Percentiles rank a stretch among this genome's conserved stretches.
phyloP scores from a whole-genome alignment of 2,797 vertebrate genomes.

The Delichon dasypus region DNA sequence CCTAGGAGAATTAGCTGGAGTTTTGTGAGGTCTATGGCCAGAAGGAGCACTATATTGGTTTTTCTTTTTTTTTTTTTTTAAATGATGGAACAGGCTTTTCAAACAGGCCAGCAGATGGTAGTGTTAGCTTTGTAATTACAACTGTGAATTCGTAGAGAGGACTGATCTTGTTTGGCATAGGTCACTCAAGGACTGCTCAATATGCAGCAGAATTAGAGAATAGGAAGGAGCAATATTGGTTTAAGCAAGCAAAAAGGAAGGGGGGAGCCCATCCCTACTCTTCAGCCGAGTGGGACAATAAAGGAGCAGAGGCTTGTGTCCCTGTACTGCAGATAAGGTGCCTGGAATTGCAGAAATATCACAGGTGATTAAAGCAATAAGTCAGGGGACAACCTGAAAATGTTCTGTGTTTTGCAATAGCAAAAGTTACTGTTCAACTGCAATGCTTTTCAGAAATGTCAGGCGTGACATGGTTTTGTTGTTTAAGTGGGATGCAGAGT shows the following conservation, averaged over 20 bases:
- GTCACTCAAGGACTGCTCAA: constrained; percentile 64
- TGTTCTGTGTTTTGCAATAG: not conserved
- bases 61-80: not conserved
- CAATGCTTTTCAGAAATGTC: not conserved
- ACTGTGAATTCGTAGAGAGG: not conserved
- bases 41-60: fast-evolving
- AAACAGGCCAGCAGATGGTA: constrained; percentile 74
- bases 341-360: not conserved
- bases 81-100: not conserved
- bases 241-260: not conserved
- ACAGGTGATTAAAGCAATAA: not conserved
- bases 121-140: constrained; percentile 66
- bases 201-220: not conserved
- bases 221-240: not conserved
- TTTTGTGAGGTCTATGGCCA: not conserved
- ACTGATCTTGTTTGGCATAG: constrained; percentile 28
- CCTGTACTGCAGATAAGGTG: not conserved
- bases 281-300: not conserved
- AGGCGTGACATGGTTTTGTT: not conserved
- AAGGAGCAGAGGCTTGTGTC: not conserved
- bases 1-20: not conserved
- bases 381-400: not conserved
- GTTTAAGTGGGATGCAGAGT: not conserved
- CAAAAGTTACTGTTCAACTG: not conserved
- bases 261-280: not conserved